phyloP scores from a whole-genome alignment of 2,113 vertebrate species.

The Pseudolaguvia tuberculata region DNA sequence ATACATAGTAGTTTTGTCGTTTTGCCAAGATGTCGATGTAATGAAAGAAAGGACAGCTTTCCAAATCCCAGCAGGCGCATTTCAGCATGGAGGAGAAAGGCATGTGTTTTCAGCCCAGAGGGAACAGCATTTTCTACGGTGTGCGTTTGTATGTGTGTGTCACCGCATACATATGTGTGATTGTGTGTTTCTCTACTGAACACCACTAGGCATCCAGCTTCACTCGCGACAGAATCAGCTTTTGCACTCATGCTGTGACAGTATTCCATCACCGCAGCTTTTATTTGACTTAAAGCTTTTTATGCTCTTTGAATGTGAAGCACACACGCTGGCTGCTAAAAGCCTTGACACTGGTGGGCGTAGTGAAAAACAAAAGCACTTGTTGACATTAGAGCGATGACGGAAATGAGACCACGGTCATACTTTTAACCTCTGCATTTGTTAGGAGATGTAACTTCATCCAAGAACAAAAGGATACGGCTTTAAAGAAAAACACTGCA shows the following conservation, averaged over 20 bases:
- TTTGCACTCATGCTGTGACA: constrained; percentile 59
- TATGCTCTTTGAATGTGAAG: constrained; percentile 58
- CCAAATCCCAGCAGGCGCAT: constrained; percentile 53
- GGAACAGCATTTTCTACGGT: constrained; percentile 38
- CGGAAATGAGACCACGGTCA: constrained; percentile 50
- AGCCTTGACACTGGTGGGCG: constrained; percentile 56
- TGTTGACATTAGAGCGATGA: constrained; percentile 60
- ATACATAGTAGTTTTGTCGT: constrained; percentile 49
- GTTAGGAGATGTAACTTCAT: constrained; percentile 14
- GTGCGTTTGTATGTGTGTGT: constrained; percentile 1
- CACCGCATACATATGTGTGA: constrained; percentile 8
- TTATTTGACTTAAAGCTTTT: constrained; percentile 45
- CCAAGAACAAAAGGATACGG: constrained; percentile 8
- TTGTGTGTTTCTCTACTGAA: constrained; percentile 19
- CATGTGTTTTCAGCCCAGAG: constrained; percentile 52
- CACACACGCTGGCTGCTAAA: constrained; percentile 62
- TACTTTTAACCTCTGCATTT: constrained; percentile 47
- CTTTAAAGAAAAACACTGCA: constrained; percentile 8
- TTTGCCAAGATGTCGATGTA: constrained; percentile 56
- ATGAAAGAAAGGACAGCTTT: constrained; percentile 58
- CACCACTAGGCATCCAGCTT: constrained; percentile 29
- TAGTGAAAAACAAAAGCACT: constrained; percentile 57
- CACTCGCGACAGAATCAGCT: constrained; percentile 48
- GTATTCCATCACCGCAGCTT: constrained; percentile 53
- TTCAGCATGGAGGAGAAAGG: constrained; percentile 44